Percentiles rank a stretch among this genome's conserved stretches.
These are phyloP conservation scores for Larimichthys polyactis DNA, from an alignment of 2,113 vertebrate genomes.

Conservation along the genomic window DNA sequence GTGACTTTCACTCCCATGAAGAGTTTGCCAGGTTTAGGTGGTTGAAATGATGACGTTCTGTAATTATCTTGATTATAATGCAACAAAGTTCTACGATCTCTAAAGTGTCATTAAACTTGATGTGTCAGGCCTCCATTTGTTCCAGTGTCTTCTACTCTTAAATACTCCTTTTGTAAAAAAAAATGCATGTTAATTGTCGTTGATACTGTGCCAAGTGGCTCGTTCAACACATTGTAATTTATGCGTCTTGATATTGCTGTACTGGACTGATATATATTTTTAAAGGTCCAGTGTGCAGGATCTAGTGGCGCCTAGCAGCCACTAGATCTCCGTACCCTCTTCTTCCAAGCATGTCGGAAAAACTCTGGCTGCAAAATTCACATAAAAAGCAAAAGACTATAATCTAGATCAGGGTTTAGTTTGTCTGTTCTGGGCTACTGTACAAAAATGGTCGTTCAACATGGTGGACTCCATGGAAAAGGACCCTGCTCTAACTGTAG, in stretches of 20 bases:
- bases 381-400: too few relatives aligned
- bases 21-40: background rate
- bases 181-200: background rate
- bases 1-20: constrained; percentile 40
- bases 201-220: background rate
- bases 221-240: background rate
- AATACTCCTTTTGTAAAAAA: background rate
- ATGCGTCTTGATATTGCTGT: background rate
- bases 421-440: too few relatives aligned
- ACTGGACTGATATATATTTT: background rate
- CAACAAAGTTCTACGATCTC: background rate
- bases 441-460: too few relatives aligned
- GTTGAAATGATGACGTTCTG: background rate
- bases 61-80: background rate
- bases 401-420: too few relatives aligned
- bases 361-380: too few relatives aligned
- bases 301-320: too few relatives aligned
- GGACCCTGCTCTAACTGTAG: too few relatives aligned
- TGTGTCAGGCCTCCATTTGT: background rate
- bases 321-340: too few relatives aligned
- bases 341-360: too few relatives aligned
- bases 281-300: background rate
- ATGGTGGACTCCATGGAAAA: too few relatives aligned
- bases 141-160: background rate
- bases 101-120: constrained; percentile 2